Evolutionary conservation across 2,113 vertebrate genomes (phyloP), one percentile per base, ranked within the genome.

Genomic region (Erythrolamprus reginae): DNA sequence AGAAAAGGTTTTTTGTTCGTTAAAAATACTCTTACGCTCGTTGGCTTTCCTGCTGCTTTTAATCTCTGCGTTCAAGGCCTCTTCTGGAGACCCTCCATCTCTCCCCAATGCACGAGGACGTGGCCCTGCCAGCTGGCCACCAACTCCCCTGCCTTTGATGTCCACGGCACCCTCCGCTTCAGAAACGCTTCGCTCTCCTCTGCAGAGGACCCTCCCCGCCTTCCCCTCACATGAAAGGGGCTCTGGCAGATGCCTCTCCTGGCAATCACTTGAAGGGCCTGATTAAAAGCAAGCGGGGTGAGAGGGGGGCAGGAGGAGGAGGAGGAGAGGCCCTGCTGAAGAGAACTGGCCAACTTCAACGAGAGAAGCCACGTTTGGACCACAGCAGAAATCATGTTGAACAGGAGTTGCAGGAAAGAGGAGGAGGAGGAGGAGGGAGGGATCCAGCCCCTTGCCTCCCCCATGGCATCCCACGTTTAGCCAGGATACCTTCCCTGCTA

Each of bases 1-100:
- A 38, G 84, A 56, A 15, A 10, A 10, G 23, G 92, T 96, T 97
- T 96, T 93, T 94, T 82, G 53, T 94, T 93, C 87, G 93, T 95
- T 94, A 95, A 96, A 84, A 97, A 96, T 93, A 95, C 93, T 94
- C 92, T 23, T 42, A 93, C 89, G 94, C 96, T 96, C 95, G 17
- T 86, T 94, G 94, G 88, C 94, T 94, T 94, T 89, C 23, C 15
- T 42, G 23, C 48, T 51, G 50, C 51, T 92, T 94, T 96, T 95
- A 94, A 93, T 92, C 94, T 95, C 93, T 84, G 51, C 87, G 58
- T 77, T 77, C 0, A 85, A 70, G 92, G 92, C 90, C 51, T 93
- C n/a, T 48, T 61, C 33, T 84, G 87, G 3, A 90, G 84, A 93
- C 92, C 93, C 91, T 87, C 48, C 5, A 42, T 92, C 91, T 93